phyloP scores from a whole-genome alignment of 2,797 vertebrate genomes.

The Odontamblyopus lacepedii region DNA sequence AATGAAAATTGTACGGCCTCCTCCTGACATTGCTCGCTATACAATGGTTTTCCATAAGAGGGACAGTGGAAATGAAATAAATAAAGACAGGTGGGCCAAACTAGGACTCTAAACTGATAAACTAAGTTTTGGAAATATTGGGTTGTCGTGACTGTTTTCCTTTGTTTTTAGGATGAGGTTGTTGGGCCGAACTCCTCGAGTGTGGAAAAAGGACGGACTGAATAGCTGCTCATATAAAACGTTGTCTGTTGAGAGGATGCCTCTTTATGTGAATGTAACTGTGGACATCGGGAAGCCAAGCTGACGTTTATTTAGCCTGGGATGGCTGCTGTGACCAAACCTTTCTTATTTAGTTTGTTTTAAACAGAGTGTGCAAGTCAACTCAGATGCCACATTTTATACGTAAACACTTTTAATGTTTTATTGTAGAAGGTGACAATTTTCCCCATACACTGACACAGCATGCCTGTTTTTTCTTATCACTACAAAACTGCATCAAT shows the following conservation, averaged over 20 bases:
- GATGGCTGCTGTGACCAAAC: constrained; percentile 35
- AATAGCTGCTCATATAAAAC: constrained; percentile 88
- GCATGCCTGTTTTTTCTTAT: not conserved
- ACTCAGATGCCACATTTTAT: not conserved
- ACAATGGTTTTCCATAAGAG: constrained; percentile 96
- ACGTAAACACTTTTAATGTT: not conserved
- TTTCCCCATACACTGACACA: not conserved
- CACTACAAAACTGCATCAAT: not conserved
- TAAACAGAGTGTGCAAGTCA: constrained; percentile 7
- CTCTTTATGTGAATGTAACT: constrained; percentile 89
- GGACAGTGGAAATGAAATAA: constrained; percentile 90
- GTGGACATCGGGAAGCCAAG: constrained; percentile 84
- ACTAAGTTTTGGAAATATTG: not conserved
- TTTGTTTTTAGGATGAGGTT: constrained; percentile 83
- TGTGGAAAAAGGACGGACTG: constrained; percentile 90
- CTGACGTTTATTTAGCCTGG: constrained; percentile 24
- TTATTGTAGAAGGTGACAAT: not conserved
- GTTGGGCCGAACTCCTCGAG: constrained; percentile 78
- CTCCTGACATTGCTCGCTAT: constrained; percentile 85
- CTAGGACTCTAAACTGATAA: not conserved
- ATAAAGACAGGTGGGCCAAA: constrained; percentile 80
- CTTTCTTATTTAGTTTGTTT: constrained; percentile 1
- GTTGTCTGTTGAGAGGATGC: constrained; percentile 79
- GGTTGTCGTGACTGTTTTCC: not conserved
- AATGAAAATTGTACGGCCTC: constrained; percentile 87